Evolutionary conservation across 2,888 invertebrate species (phyloP).

Genomic region (Leptinotarsa haldemani): DNA sequence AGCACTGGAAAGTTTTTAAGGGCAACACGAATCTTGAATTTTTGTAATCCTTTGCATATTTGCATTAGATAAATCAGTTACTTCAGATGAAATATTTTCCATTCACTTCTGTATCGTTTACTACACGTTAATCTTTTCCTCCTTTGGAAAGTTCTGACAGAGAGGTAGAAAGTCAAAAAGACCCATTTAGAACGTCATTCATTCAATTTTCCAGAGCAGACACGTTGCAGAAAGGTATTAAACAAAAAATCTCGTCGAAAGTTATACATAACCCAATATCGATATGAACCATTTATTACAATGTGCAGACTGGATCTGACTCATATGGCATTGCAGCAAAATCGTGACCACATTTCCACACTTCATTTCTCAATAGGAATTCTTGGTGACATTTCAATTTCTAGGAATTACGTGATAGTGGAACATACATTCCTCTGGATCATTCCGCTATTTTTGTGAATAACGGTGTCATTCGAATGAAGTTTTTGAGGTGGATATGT

Average conservation of each 20-base stretch:
- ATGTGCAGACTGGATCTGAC: constrained; percentile 36
- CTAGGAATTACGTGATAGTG: constrained; percentile 49
- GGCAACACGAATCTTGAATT: too few species aligned
- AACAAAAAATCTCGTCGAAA: not conserved
- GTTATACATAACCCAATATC: not conserved
- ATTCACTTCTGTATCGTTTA: too few species aligned
- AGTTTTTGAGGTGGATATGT: not conserved
- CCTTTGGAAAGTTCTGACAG: too few species aligned
- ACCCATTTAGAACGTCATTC: too few species aligned
- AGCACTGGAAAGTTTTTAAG: too few species aligned
- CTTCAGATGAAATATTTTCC: too few species aligned
- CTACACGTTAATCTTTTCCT: too few species aligned
- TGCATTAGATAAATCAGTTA: too few species aligned
- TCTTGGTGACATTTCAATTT: constrained; percentile 52
- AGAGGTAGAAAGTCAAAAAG: too few species aligned
- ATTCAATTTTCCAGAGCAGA: not conserved
- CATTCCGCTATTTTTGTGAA: constrained; percentile 27
- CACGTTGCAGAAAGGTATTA: not conserved
- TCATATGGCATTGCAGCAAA: constrained; percentile 49
- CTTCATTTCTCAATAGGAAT: constrained; percentile 40
- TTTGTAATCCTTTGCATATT: too few species aligned
- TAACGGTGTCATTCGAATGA: not conserved
- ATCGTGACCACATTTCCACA: constrained; percentile 52
- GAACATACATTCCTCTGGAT: constrained; percentile 40
- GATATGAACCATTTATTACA: constrained; percentile 28